Evolutionary conservation across 2,888 invertebrate species (phyloP).

Genomic region (Pachliopta kotzebuea): DNA sequence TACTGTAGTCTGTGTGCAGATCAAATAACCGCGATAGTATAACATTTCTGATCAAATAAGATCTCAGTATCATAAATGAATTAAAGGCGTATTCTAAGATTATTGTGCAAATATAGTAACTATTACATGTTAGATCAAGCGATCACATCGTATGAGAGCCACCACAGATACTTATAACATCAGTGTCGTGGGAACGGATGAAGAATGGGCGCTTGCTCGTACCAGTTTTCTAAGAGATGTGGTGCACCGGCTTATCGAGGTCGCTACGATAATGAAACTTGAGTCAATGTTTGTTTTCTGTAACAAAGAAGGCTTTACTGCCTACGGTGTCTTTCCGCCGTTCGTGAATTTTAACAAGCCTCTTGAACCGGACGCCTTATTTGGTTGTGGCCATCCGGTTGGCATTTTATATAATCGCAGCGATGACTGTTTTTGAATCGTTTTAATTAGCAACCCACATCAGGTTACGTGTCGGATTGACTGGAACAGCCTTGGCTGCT

Average conservation of each 20-base stretch:
- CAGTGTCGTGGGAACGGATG: slow-evolving; percentile 70
- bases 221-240: slow-evolving; percentile 72
- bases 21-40: neutral
- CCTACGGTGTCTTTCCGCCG: slow-evolving; percentile 33
- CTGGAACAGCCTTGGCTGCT: slow-evolving; percentile 75
- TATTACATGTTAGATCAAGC: slow-evolving; percentile 60
- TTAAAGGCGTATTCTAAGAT: slow-evolving; percentile 21
- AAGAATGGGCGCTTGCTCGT: slow-evolving; percentile 67
- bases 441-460: slow-evolving; percentile 74
- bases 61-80: neutral
- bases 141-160: slow-evolving; percentile 64
- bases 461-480: slow-evolving; percentile 63
- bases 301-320: slow-evolving; percentile 41
- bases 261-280: slow-evolving; percentile 64
- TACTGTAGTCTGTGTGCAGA: neutral
- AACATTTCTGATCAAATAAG: neutral
- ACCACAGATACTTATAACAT: slow-evolving; percentile 53
- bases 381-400: slow-evolving; percentile 35
- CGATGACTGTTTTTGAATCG: slow-evolving; percentile 57
- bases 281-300: slow-evolving; percentile 67
- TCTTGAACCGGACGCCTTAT: slow-evolving; percentile 31
- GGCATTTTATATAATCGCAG: slow-evolving; percentile 42
- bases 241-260: slow-evolving; percentile 65
- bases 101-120: slow-evolving; percentile 54
- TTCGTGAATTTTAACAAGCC: slow-evolving; percentile 36